Conservation (phyloP, 2,113 vertebrate genomes). For the Oostethus manadensis region DNA sequence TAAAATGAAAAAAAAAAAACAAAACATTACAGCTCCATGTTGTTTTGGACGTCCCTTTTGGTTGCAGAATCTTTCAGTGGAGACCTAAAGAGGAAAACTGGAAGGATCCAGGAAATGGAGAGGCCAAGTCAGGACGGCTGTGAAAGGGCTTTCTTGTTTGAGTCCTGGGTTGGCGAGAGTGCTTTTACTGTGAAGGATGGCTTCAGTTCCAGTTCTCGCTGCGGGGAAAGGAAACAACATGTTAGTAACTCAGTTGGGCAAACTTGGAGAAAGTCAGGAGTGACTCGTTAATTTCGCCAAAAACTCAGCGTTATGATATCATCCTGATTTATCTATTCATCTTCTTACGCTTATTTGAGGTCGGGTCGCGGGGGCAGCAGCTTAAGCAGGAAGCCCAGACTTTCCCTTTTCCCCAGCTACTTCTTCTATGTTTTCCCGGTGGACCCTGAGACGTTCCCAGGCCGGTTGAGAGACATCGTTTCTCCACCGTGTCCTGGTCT, state of each 20-base stretch:
- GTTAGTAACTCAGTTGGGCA: background rate
- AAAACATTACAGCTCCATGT: background rate
- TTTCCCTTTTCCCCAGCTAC: too few relatives aligned
- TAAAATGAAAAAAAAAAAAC: too few relatives aligned
- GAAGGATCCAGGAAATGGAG: background rate
- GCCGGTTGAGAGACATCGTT: too few relatives aligned
- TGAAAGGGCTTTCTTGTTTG: conserved; percentile 1
- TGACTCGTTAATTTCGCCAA: too few relatives aligned
- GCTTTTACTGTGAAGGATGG: conserved; percentile 46
- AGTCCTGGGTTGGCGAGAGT: background rate
- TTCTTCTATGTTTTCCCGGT: too few relatives aligned
- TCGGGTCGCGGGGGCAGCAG: too few relatives aligned
- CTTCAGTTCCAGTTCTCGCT: conserved; percentile 79
- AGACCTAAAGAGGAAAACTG: background rate
- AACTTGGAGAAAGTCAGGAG: background rate
- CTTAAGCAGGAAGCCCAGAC: too few relatives aligned
- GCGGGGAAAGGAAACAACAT: conserved; percentile 20
- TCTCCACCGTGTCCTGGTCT: too few relatives aligned
- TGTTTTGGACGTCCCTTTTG: background rate
- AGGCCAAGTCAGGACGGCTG: background rate
- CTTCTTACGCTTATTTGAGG: too few relatives aligned
- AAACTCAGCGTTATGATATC: too few relatives aligned
- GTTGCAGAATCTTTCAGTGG: background rate
- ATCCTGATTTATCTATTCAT: too few relatives aligned
- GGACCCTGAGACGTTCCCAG: too few relatives aligned